These are phyloP conservation scores for Hirudo medicinalis DNA, from an alignment of 1,140 invertebrate genomes.

Conservation along the genomic window DNA sequence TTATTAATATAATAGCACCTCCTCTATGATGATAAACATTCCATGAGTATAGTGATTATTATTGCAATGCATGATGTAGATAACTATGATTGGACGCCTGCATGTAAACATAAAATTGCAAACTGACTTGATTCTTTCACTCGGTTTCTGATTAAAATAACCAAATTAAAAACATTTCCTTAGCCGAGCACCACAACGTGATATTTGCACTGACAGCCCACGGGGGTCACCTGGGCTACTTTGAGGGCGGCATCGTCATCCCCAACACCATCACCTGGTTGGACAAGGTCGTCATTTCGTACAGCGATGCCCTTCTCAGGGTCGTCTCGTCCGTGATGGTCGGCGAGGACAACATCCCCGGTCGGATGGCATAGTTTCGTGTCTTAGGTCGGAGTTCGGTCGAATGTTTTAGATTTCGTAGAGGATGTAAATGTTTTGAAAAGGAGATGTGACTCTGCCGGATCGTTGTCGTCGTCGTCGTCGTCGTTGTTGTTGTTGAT, in stretches of 20 bases:
- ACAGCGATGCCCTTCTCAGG: conserved; percentile 33
- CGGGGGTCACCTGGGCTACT: conserved; percentile 81
- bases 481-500: too few species aligned
- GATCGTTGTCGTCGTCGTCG: too few species aligned
- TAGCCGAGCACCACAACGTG: conserved; percentile 54
- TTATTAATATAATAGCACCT: too few species aligned
- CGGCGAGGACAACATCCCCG: not conserved
- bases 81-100: too few species aligned
- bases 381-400: too few species aligned
- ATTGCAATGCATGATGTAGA: not conserved
- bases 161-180: conserved; percentile 30
- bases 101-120: too few species aligned
- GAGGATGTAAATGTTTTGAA: too few species aligned
- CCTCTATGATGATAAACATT: too few species aligned
- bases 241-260: conserved; percentile 52
- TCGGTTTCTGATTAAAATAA: conserved; percentile 15
- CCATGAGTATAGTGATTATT: not conserved
- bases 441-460: too few species aligned
- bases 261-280: conserved; percentile 79
- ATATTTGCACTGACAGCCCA: conserved; percentile 68
- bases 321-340: not conserved
- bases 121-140: too few species aligned
- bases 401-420: too few species aligned
- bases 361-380: too few species aligned
- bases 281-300: conserved; percentile 59